Percentiles rank a stretch among this genome's conserved stretches.
These are phyloP conservation scores for Homarus americanus DNA, from an alignment of 1,140 invertebrate genomes.

Conservation along the genomic window DNA sequence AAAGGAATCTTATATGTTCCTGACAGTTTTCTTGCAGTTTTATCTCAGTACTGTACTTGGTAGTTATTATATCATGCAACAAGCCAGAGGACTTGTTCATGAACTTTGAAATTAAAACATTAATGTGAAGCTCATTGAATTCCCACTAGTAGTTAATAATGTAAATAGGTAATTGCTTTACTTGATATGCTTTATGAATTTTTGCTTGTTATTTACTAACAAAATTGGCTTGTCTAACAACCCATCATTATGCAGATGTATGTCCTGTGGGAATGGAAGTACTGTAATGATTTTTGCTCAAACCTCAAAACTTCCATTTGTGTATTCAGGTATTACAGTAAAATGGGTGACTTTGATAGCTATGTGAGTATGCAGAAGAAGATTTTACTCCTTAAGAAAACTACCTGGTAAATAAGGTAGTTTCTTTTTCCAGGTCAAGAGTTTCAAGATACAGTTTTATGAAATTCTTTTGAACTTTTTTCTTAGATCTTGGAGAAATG, in stretches of 20 bases:
- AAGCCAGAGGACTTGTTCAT: too few species aligned
- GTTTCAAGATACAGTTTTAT: too few species aligned
- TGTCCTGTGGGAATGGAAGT: neutral
- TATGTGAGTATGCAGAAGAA: too few species aligned
- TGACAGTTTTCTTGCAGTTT: too few species aligned
- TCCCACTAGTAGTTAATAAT: neutral
- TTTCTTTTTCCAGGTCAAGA: too few species aligned
- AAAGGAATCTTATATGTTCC: too few species aligned
- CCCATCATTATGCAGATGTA: neutral
- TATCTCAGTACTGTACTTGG: too few species aligned
- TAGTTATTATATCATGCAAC: too few species aligned
- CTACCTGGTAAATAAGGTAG: too few species aligned
- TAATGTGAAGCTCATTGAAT: neutral
- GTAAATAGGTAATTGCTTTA: neutral
- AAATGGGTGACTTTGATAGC: neutral
- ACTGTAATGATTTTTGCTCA: neutral
- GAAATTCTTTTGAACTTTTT: too few species aligned
- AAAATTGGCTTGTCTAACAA: neutral
- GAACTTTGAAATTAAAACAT: neutral
- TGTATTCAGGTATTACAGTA: neutral
- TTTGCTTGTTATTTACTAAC: constrained; percentile 7
- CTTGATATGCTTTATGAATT: neutral
- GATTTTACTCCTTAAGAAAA: too few species aligned
- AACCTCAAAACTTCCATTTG: neutral
- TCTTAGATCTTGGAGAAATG: too few species aligned